phyloP scores from a whole-genome alignment of 2,113 vertebrate species.

The Pycnonotus jocosus region DNA sequence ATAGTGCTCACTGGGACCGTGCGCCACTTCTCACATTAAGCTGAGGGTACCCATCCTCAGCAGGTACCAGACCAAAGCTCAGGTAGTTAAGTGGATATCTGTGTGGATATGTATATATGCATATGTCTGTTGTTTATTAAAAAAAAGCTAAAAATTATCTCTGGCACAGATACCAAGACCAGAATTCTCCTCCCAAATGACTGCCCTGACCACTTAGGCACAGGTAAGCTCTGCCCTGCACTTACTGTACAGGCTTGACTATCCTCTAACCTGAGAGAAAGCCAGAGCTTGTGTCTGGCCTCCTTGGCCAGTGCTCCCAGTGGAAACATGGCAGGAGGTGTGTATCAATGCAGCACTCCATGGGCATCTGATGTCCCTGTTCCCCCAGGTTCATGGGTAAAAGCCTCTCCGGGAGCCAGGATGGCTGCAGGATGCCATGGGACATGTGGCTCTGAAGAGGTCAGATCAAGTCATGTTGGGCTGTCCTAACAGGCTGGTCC shows the following conservation, averaged over 20 bases:
- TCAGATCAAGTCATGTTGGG: neutral
- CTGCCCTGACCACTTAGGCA: neutral
- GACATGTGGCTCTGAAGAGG: neutral
- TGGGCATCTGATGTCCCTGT: neutral
- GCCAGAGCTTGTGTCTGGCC: neutral
- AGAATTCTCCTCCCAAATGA: neutral
- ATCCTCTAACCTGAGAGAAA: neutral
- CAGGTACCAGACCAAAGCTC: neutral
- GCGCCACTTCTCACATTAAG: neutral
- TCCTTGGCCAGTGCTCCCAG: neutral
- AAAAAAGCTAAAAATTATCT: neutral
- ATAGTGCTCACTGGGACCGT: neutral
- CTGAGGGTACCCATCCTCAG: neutral
- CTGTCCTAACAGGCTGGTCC: neutral
- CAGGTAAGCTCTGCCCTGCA: neutral
- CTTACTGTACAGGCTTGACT: neutral
- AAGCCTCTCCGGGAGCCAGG: neutral
- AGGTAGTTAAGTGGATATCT: neutral
- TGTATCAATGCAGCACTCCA: neutral
- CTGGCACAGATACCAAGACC: neutral
- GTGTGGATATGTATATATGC: neutral
- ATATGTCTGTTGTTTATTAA: neutral
- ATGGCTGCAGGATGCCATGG: neutral
- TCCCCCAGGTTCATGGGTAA: neutral
- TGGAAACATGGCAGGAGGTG: neutral